Conservation (phyloP, 2,888 invertebrate genomes). For the Trichacis sp. region DNA sequence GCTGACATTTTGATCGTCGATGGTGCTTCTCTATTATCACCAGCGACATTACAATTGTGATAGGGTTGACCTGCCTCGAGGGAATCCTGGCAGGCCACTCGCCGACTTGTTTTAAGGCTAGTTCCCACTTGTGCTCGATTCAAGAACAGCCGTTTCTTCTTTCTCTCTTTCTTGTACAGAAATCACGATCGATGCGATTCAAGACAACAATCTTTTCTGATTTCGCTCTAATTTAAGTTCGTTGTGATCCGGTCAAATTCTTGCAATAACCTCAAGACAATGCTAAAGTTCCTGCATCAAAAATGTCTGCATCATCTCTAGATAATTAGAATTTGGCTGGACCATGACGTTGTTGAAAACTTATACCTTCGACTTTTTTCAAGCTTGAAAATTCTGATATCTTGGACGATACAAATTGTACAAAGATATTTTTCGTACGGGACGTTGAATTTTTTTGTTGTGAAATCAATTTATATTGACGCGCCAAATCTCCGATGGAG, state of each 20-base stretch:
- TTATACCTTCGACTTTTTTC: neutral
- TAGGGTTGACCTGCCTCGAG: conserved; percentile 58
- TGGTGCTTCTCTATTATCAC: conserved; percentile 48
- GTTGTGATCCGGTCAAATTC: no score
- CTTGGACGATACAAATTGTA: neutral
- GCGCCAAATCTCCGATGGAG: neutral
- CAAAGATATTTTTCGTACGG: conserved; percentile 2
- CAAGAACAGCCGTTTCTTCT: conserved; percentile 25
- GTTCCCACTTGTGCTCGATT: conserved; percentile 49
- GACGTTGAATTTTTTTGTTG: neutral
- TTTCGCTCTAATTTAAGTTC: neutral
- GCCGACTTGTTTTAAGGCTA: conserved; percentile 56
- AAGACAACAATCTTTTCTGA: neutral
- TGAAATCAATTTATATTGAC: neutral
- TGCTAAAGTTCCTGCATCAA: no score
- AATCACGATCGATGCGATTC: neutral
- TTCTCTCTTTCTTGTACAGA: conserved; percentile 13
- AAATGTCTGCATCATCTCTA: no score
- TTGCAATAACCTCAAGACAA: no score
- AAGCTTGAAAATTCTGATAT: neutral
- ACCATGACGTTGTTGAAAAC: neutral
- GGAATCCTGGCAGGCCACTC: conserved; percentile 53
- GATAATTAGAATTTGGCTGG: no score
- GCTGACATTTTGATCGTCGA: conserved; percentile 41
- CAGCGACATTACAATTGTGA: conserved; percentile 65